phyloP scores from a whole-genome alignment of 1,140 invertebrate genomes.

The Drosophila insularis region DNA sequence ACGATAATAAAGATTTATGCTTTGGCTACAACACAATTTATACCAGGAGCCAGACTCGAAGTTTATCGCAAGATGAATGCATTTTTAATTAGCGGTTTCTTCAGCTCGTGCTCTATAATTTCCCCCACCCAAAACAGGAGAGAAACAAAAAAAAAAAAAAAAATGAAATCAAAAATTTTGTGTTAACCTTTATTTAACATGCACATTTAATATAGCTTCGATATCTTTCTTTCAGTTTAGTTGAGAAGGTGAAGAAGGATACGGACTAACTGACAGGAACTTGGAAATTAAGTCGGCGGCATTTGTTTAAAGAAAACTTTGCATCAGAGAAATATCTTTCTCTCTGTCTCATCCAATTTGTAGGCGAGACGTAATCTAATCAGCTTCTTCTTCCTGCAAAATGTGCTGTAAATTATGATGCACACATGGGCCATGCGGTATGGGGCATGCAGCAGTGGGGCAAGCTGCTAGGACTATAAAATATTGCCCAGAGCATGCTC shows the following conservation, averaged over 20 bases:
- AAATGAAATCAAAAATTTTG: background rate
- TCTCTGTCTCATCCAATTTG: conserved; percentile 9
- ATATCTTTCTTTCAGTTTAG: background rate
- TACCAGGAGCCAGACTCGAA: conserved; percentile 13
- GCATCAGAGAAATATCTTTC: background rate
- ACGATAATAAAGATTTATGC: conserved; percentile 29
- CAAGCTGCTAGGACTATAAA: conserved; percentile 6
- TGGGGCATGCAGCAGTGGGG: background rate
- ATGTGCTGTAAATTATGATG: conserved; percentile 18
- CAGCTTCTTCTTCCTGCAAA: conserved; percentile 17
- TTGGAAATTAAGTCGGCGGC: conserved; percentile 17
- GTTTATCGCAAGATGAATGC: conserved; percentile 25
- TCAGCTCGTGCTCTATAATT: conserved; percentile 8
- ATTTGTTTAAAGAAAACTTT: conserved; percentile 3
- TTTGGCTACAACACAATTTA: background rate
- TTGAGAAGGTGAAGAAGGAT: background rate
- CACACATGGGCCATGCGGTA: conserved; percentile 4
- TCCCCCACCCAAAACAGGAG: background rate
- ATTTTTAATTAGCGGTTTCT: conserved; percentile 31
- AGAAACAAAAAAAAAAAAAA: background rate
- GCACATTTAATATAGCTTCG: conserved; percentile 5
- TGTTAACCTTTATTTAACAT: conserved; percentile 5
- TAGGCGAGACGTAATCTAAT: conserved; percentile 24
- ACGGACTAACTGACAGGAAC: conserved; percentile 10
- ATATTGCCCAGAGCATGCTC: conserved; percentile 1